Conservation (phyloP, 2,888 invertebrate genomes). For the Dendrolimus pini region DNA sequence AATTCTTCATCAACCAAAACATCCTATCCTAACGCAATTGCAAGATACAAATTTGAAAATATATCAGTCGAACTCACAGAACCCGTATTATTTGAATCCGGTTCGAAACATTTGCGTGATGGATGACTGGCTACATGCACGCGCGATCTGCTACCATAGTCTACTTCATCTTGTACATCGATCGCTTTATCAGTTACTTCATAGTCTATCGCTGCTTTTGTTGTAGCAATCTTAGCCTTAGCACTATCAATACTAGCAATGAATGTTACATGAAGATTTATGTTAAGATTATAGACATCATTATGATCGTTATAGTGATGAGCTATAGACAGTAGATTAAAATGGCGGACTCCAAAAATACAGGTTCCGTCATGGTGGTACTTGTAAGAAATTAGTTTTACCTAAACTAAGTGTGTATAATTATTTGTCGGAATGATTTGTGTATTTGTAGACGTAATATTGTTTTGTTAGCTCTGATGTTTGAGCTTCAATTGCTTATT, state of each 20-base stretch:
- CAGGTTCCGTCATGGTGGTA: slow-evolving; percentile 54
- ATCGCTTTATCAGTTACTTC: slow-evolving; percentile 8
- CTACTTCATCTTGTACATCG: slow-evolving; percentile 18
- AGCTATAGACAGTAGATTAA: slow-evolving; percentile 61
- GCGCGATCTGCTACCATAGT: slow-evolving; percentile 33
- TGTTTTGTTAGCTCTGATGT: neutral
- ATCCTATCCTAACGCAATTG: neutral
- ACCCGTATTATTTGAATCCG: slow-evolving; percentile 55
- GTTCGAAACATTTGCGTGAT: slow-evolving; percentile 67
- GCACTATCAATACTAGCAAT: slow-evolving; percentile 16
- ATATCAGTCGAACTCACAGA: slow-evolving; percentile 22
- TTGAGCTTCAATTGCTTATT: neutral
- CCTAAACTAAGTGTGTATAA: neutral
- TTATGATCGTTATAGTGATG: slow-evolving; percentile 42
- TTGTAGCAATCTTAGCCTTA: neutral
- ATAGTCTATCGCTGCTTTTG: slow-evolving; percentile 26
- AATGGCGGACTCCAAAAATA: slow-evolving; percentile 67
- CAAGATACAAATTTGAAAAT: neutral
- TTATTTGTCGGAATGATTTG: neutral
- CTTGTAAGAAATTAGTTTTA: slow-evolving; percentile 28
- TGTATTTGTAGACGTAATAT: neutral
- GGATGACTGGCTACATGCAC: slow-evolving; percentile 61
- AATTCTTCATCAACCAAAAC: neutral
- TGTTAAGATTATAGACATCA: neutral
- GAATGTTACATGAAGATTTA: slow-evolving; percentile 7